Percentiles rank a stretch among this genome's conserved stretches.
phyloP scores from a whole-genome alignment of 2,797 vertebrate species.

The Alouatta caraya region DNA sequence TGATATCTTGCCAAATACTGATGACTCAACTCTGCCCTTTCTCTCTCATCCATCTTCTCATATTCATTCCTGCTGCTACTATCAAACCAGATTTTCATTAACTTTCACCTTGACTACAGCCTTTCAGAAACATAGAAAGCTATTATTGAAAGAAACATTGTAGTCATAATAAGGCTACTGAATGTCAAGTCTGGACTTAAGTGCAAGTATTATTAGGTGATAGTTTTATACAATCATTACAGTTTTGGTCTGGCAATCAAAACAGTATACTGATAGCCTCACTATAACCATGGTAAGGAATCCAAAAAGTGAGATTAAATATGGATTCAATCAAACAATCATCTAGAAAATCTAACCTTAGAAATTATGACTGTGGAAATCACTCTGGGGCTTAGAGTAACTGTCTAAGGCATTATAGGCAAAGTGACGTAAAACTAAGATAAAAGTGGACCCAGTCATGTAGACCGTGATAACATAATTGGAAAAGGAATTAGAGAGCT shows the following conservation, averaged over 20 bases:
- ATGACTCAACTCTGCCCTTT: slow-evolving; percentile 21
- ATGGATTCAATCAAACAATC: neutral
- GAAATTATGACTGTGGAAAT: neutral
- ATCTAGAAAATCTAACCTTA: neutral
- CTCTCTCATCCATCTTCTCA: neutral
- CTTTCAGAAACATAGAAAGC: slow-evolving; percentile 4
- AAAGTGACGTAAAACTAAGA: neutral
- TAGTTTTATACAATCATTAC: neutral
- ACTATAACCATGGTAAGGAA: neutral
- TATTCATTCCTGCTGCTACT: slow-evolving; percentile 11
- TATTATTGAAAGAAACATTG: slow-evolving; percentile 26
- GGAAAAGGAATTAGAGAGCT: neutral
- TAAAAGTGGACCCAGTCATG: neutral
- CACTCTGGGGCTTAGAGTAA: neutral
- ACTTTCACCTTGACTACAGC: slow-evolving; percentile 46
- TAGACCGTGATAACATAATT: neutral
- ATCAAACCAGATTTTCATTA: slow-evolving; percentile 54
- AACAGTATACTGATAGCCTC: neutral
- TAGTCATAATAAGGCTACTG: neutral
- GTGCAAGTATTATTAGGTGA: neutral
- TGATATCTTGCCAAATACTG: slow-evolving; percentile 26
- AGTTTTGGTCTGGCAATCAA: neutral
- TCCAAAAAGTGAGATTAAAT: neutral
- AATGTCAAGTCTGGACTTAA: neutral
- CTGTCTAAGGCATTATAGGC: neutral